Conservation (phyloP, 2,888 invertebrate species). For the Drosophila acutilabella region DNA sequence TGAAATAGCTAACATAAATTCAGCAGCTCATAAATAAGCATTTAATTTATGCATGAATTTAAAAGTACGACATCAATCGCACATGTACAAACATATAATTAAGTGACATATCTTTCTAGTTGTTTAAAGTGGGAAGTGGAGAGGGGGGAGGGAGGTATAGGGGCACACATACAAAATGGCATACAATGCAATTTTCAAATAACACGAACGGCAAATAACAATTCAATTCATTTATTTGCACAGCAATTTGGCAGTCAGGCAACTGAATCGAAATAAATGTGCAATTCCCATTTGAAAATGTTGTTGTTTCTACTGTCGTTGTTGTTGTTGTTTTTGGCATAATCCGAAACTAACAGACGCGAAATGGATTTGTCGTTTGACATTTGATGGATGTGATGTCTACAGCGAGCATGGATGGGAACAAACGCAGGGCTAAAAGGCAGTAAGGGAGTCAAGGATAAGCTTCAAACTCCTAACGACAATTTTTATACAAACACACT, state of each 20-base stretch:
- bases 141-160: background rate
- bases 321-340: slow-evolving; percentile 46
- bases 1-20: background rate
- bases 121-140: background rate
- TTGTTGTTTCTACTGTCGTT: slow-evolving; percentile 14
- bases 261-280: slow-evolving; percentile 44
- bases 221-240: slow-evolving; percentile 77
- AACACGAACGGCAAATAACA: slow-evolving; percentile 75
- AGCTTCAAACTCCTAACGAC: slow-evolving; percentile 26
- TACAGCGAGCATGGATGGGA: slow-evolving; percentile 25
- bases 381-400: slow-evolving; percentile 69
- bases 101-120: slow-evolving; percentile 37
- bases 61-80: slow-evolving; percentile 18
- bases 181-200: slow-evolving; percentile 67
- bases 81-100: slow-evolving; percentile 35
- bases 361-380: slow-evolving; percentile 75
- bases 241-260: slow-evolving; percentile 61
- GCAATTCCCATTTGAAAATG: slow-evolving; percentile 39
- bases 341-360: slow-evolving; percentile 73
- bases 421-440: background rate
- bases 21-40: background rate
- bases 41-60: slow-evolving; percentile 17
- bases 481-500: slow-evolving; percentile 15
- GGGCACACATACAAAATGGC: slow-evolving; percentile 23
- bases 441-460: background rate